These are phyloP conservation scores for Passer montanus DNA, from an alignment of 2,113 vertebrate species.

Conservation along the genomic window DNA sequence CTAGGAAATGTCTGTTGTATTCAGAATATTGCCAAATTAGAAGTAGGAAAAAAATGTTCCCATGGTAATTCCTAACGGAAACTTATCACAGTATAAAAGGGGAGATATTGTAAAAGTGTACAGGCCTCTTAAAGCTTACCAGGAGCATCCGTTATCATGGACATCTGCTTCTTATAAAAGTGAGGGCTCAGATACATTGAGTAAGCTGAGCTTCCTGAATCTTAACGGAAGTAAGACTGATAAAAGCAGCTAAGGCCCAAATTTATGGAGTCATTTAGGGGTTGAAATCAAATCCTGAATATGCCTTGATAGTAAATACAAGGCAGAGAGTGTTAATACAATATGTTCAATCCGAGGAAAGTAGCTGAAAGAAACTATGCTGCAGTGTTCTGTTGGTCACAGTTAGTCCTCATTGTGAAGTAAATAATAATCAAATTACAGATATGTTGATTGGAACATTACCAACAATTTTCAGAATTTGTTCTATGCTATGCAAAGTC, in stretches of 20 bases:
- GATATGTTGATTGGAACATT: not conserved
- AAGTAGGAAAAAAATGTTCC: not conserved
- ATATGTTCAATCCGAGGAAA: not conserved
- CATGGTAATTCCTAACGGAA: not conserved
- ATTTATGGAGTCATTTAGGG: not conserved
- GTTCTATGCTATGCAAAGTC: not conserved
- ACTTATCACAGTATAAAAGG: not conserved
- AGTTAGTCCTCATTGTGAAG: not conserved
- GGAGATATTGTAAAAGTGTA: not conserved
- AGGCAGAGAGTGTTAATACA: not conserved
- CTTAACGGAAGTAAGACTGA: not conserved
- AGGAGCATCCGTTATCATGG: not conserved
- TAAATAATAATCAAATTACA: not conserved
- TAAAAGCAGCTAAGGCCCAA: not conserved
- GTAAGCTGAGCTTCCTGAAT: not conserved
- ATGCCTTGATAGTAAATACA: not conserved
- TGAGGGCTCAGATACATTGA: not conserved
- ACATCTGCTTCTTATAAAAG: not conserved
- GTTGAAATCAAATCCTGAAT: not conserved
- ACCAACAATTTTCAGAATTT: not conserved
- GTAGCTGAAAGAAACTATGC: not conserved
- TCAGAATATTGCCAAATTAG: not conserved
- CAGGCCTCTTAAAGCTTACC: not conserved
- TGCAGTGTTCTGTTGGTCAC: fast-evolving
- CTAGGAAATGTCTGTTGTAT: not conserved